Evolutionary conservation across 1,140 invertebrate genomes (phyloP).

Genomic region (Ganaspis sp.): DNA sequence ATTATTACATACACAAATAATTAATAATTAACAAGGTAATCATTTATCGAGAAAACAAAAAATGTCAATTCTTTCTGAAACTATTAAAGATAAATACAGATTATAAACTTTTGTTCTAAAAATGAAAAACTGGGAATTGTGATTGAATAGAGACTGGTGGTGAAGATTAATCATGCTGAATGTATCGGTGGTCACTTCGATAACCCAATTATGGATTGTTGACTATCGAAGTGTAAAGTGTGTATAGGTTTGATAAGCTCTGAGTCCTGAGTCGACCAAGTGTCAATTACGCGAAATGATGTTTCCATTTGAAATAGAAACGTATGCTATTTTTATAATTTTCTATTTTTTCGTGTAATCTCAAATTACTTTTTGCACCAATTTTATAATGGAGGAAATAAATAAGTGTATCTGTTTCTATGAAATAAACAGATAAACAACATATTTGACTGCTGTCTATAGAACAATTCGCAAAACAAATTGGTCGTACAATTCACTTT

Average conservation of each 20-base stretch:
- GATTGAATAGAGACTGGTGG: neutral
- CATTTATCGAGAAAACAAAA: no score
- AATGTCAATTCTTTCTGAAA: no score
- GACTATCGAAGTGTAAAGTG: constrained; percentile 31
- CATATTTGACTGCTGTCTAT: no score
- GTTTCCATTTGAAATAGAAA: neutral
- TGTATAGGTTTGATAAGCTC: constrained; percentile 10
- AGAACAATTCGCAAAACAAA: no score
- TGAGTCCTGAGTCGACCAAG: neutral
- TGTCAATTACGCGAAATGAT: neutral
- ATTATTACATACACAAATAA: no score
- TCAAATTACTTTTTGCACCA: neutral
- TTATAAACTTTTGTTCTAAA: no score
- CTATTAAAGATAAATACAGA: no score
- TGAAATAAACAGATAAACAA: no score
- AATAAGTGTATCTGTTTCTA: no score
- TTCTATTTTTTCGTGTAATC: neutral
- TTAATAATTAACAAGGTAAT: no score
- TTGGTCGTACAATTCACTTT: no score
- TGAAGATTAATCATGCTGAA: constrained; percentile 19
- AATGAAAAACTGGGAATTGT: neutral
- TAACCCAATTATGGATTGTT: constrained; percentile 31
- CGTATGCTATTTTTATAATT: neutral
- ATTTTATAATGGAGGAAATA: no score
- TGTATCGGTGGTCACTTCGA: constrained; percentile 1